phyloP scores from a whole-genome alignment of 2,113 vertebrate genomes.

The Ceuthmochares aereus region DNA sequence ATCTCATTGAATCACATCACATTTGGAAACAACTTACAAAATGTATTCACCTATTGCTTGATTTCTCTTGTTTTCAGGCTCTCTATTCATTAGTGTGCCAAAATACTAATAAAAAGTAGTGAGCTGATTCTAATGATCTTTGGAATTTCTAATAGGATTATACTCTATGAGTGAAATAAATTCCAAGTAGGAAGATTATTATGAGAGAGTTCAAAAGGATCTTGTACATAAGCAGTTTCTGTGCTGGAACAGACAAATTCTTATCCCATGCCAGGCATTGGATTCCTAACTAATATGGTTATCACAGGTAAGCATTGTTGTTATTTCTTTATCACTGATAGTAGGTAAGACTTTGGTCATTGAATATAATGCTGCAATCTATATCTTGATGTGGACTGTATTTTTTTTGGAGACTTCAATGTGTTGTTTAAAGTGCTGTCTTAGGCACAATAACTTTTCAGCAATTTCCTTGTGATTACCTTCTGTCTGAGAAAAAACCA shows the following conservation, averaged over 20 bases:
- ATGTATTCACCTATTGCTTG: neutral
- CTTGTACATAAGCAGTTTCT: neutral
- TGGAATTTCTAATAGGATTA: neutral
- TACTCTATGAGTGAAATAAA: neutral
- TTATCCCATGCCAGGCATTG: neutral
- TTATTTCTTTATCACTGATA: neutral
- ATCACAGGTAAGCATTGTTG: neutral
- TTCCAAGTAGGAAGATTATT: neutral
- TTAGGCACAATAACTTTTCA: neutral
- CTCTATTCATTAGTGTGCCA: neutral
- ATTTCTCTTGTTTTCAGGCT: neutral
- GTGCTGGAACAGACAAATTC: neutral
- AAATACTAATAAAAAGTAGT: neutral
- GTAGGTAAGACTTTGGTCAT: neutral
- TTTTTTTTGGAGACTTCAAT: neutral
- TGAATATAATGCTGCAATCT: neutral
- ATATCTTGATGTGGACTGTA: neutral
- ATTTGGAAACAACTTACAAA: neutral
- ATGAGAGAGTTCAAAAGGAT: neutral
- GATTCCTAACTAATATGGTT: neutral
- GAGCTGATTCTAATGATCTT: neutral
- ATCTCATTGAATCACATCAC: neutral
- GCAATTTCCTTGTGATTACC: neutral
- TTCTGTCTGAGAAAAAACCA: neutral
- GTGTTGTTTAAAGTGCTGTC: neutral